Base-by-base conservation (phyloP, 2,888 invertebrate species). In the Brachylomia viminalis region DNA sequence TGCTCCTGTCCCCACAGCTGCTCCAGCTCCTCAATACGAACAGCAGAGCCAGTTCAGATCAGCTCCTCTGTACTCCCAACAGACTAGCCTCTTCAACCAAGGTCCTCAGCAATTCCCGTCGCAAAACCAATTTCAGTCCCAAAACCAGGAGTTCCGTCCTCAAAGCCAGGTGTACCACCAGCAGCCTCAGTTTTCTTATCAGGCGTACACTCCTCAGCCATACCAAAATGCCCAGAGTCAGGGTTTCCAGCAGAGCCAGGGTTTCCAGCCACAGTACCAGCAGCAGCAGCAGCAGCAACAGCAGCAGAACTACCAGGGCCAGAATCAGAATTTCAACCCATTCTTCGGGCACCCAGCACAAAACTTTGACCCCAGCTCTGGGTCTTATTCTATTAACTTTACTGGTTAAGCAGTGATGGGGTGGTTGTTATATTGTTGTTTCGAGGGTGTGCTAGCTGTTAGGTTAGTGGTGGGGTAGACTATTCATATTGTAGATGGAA, bases 361-460 rank as follows among this genome's bases (percentile, higher is more conserved):
- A 83, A 98, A 98, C 90, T 97, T 98, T 82, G 98, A 98, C 90
- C 97, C 98, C 62, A 97, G 95, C 91, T 97, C 97, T 78, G 98
- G 98, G 30, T 98, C 98, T 10, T 98, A 98, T 93, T 97, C 98
- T 83, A 97, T 98, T 84, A 97, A 98, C 91, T 98, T 98, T 91
- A 97, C 97, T 88, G 97, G 97, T 90, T 97, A 97, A 91, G 86
- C 11, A 81, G 75, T 76, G 62, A 80, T 72, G 59, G 27, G 38
- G 38, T 45, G 66, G 20, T 77, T 71, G 54, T 76, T 72, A 30
- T 30, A 20, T 70, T 71, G 65, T 69, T 54, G 20, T 77, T 72
- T 74, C 27, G 49, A 69, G 33, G 49, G 70, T 76, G 27, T 65
- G 61, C 17, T 81, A 83, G 73, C 71, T 83, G n/a, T 77, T 27